Conservation (phyloP, 2,113 vertebrate species). For the Lates calcarifer region DNA sequence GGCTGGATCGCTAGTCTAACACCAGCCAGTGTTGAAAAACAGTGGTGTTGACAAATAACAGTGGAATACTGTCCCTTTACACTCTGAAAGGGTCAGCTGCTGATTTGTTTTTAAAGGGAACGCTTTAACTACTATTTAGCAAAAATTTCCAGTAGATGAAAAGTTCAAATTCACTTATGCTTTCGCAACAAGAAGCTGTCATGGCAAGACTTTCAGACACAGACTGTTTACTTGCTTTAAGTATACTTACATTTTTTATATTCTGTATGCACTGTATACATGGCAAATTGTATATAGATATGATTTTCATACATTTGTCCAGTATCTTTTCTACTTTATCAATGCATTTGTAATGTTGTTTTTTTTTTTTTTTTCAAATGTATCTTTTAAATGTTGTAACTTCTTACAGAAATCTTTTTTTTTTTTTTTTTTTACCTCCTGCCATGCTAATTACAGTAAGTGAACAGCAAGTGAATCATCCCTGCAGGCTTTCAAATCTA, state of each 20-base stretch:
- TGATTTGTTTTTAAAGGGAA: slow-evolving; percentile 29
- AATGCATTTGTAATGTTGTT: slow-evolving; percentile 34
- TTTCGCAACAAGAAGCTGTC: slow-evolving; percentile 24
- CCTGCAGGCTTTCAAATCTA: neutral
- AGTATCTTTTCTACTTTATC: slow-evolving; percentile 70
- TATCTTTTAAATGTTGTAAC: slow-evolving; percentile 17
- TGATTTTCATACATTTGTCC: slow-evolving; percentile 62
- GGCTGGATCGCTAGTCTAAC: slow-evolving; percentile 91
- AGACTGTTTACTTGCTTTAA: slow-evolving; percentile 59
- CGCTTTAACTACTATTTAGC: slow-evolving; percentile 29
- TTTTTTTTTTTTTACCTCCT: neutral
- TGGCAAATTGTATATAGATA: slow-evolving; percentile 58
- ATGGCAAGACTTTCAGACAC: slow-evolving; percentile 38
- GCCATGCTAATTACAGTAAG: neutral
- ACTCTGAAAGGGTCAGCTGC: neutral
- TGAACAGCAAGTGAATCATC: neutral
- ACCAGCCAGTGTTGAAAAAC: neutral
- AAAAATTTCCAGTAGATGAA: slow-evolving; percentile 17
- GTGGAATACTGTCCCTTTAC: neutral
- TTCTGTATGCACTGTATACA: slow-evolving; percentile 62
- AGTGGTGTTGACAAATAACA: slow-evolving; percentile 10
- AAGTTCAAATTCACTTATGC: neutral
- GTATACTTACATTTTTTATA: slow-evolving; percentile 67
- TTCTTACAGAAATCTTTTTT: neutral
- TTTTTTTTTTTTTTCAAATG: slow-evolving; percentile 19